Evolutionary conservation across 30 jellyfish, hydroid and myxozoan genomes (phyloP).

Genomic region (Sanderia malayensis): DNA sequence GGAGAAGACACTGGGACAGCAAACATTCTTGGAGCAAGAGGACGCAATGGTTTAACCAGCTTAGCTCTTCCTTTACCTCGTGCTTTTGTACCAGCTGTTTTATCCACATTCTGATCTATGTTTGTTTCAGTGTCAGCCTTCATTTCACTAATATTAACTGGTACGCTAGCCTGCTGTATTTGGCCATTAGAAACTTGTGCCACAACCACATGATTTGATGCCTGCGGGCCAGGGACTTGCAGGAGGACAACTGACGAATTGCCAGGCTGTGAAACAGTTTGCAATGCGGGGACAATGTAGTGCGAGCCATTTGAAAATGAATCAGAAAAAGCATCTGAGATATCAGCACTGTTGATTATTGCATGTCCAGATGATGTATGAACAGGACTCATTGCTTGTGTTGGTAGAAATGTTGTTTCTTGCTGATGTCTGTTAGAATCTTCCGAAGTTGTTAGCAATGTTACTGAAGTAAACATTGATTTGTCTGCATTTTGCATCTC

Average conservation of each 20-base stretch:
- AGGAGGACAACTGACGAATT: conserved; percentile 29
- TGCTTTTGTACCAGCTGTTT: conserved; percentile 33
- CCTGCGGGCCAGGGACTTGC: conserved; percentile 52
- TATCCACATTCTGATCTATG: neutral
- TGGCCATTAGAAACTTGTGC: conserved; percentile 25
- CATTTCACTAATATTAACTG: conserved; percentile 6
- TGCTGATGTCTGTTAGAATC: conserved; percentile 18
- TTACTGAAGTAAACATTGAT: conserved; percentile 2
- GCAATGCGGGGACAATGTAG: conserved; percentile 37
- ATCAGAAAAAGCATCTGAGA: conserved; percentile 17
- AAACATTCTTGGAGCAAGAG: conserved; percentile 73
- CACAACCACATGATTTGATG: conserved; percentile 28
- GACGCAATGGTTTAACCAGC: conserved; percentile 51
- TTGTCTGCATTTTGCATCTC: conserved; percentile 8
- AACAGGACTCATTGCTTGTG: conserved; percentile 26
- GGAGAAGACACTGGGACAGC: conserved; percentile 76
- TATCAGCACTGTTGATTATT: conserved; percentile 22
- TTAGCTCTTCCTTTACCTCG: conserved; percentile 34
- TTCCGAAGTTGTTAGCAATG: conserved; percentile 21
- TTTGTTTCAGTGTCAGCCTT: conserved; percentile 1
- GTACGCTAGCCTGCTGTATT: conserved; percentile 32
- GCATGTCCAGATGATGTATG: conserved; percentile 30
- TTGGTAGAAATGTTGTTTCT: conserved; percentile 31
- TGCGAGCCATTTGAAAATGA: conserved; percentile 34
- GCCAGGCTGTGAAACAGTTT: conserved; percentile 31